Base-by-base conservation (phyloP, 2,113 vertebrate species). In the Capreolus pygargus region DNA sequence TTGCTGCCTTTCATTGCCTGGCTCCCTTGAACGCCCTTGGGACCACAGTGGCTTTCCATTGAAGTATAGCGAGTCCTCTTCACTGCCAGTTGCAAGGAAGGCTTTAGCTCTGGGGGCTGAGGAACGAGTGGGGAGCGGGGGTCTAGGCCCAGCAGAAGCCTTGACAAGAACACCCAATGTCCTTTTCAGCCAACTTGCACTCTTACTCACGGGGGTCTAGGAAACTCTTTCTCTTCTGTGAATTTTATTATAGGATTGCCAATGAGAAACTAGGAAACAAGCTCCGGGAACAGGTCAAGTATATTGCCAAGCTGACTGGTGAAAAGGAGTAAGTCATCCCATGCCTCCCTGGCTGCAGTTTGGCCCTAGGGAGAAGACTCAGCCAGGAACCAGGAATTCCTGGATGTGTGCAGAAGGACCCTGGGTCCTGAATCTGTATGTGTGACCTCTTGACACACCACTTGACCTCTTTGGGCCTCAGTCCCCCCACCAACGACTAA, bases 201-300 rank as follows among this genome's bases (percentile, higher is more conserved):
- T n/a, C 86, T 88, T 60, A 21, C 50, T 85, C 25, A 19, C 8
- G 1, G 60, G 33, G 55, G 23, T 13, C 12, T 43, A 8, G 16
- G 43, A 39, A 61, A 33, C 50, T 78, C 17, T 83, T 52, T 84
- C 12, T 92, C 57, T 93, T 21, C 12, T 43, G 55, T 92, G 90
- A 1, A 74, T 89, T 92, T 78, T 92, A 52, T 98, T 98, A 92
- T 98, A 99, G 99, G 96, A 97, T 98, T 79, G 94, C 98, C 96
- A 99, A 99, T 76, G 99, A 99, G 97, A 98, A 99, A 93, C 97
- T 98, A 86, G 98, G 97, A 96, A 98, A 98, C 87, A 99, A 99
- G 97, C 99, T 99, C 95, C 98, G 98, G 92, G 98, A 97, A 58
- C 99, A 99, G 97, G 98, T 98, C 95, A 99, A 97, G 91, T 99